These are phyloP conservation scores for Laodelphax striatellus DNA, from an alignment of 1,140 invertebrate species.

Conservation along the genomic window DNA sequence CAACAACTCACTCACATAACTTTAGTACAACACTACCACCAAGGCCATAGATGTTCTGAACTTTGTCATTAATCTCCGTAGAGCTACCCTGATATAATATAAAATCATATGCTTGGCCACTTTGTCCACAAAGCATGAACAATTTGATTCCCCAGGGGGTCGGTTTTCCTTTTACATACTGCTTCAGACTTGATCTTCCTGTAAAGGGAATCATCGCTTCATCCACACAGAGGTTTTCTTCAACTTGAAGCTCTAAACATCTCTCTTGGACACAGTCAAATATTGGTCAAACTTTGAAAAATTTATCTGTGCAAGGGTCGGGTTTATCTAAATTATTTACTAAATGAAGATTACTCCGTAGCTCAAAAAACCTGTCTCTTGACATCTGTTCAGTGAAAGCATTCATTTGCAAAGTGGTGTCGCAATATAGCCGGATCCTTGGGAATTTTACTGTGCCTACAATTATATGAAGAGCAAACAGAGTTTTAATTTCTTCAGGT, in stretches of 20 bases:
- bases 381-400: neutral
- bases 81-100: constrained; percentile 24
- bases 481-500: neutral
- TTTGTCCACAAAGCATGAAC: constrained; percentile 11
- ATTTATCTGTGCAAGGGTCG: neutral
- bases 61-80: constrained; percentile 21
- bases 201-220: neutral
- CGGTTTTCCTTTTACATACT: constrained; percentile 23
- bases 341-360: neutral
- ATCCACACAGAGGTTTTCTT: neutral
- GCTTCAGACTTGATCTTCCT: constrained; percentile 20
- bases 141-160: constrained; percentile 20
- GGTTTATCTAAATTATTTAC: neutral
- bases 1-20: constrained; percentile 1
- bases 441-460: neutral
- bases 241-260: neutral
- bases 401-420: neutral
- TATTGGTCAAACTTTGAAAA: neutral
- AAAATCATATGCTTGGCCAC: constrained; percentile 22
- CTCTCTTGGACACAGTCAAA: neutral
- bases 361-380: neutral
- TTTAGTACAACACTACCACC: constrained; percentile 20
- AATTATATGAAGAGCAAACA: neutral
- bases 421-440: neutral
- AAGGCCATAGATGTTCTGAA: constrained; percentile 18